Evolutionary conservation across 2,113 vertebrate genomes (phyloP).

Genomic region (Lycocorax pyrrhopterus): DNA sequence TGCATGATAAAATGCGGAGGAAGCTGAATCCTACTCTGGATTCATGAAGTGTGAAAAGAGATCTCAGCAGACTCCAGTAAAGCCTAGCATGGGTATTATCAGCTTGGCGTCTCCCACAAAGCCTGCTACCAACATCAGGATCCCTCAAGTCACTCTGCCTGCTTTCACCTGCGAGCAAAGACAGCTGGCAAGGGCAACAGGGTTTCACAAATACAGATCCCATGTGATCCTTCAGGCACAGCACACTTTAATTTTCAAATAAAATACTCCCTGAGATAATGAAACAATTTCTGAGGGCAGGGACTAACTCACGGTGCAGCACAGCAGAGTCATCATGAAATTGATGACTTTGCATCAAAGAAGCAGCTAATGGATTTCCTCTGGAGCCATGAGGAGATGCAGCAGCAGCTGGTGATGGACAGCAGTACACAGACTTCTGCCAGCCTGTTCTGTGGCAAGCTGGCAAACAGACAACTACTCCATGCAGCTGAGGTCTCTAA

Average conservation of each 20-base stretch:
- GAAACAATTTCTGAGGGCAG: not conserved
- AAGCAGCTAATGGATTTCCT: not conserved
- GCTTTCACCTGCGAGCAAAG: not conserved
- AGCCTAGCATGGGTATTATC: not conserved
- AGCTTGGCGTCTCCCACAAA: not conserved
- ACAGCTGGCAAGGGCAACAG: not conserved
- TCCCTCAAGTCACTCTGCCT: not conserved
- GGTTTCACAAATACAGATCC: not conserved
- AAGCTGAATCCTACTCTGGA: not conserved
- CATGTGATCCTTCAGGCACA: accelerated
- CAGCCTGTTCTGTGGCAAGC: accelerated
- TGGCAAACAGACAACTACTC: not conserved
- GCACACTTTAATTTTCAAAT: not conserved
- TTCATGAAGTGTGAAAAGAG: not conserved
- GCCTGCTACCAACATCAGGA: not conserved
- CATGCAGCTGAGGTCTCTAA: not conserved
- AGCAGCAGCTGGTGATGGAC: not conserved
- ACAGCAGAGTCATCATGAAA: not conserved
- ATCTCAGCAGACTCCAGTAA: not conserved
- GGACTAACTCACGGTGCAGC: not conserved
- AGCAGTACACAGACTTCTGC: not conserved
- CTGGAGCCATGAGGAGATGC: not conserved
- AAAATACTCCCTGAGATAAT: not conserved
- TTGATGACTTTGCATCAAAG: not conserved
- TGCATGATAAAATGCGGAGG: not conserved